A percentile compares a stretch with the other conserved stretches of the same genome.
phyloP scores from a whole-genome alignment of 2,113 vertebrate species.

The Hippocampus comes region DNA sequence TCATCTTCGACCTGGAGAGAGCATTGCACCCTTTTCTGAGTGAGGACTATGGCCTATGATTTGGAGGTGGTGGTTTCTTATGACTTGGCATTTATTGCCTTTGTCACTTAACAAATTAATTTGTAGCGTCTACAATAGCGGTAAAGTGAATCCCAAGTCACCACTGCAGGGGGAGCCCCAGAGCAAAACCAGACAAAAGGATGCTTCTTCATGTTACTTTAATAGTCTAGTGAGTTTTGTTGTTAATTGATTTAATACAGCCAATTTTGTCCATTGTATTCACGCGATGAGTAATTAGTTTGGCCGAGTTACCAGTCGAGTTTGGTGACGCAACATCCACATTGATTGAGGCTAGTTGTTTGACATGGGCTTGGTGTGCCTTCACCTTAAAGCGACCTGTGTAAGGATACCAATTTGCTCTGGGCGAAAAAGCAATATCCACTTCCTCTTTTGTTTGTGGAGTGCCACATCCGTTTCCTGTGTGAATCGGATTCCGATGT shows the following conservation, averaged over 20 bases:
- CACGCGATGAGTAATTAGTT: background rate
- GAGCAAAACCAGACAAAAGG: background rate
- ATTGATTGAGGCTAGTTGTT: background rate
- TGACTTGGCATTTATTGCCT: background rate
- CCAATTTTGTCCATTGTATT: constrained; percentile 1
- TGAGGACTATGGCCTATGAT: no score
- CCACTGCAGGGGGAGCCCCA: background rate
- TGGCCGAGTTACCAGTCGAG: background rate
- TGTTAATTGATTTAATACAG: background rate
- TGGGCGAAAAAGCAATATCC: background rate
- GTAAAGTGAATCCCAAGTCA: background rate
- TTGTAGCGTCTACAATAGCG: background rate
- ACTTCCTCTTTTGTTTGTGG: background rate
- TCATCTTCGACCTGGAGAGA: no score
- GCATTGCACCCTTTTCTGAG: no score
- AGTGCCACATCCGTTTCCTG: background rate
- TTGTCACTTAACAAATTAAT: background rate
- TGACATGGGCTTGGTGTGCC: background rate
- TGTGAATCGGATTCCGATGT: background rate
- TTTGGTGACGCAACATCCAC: background rate
- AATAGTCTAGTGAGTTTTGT: background rate
- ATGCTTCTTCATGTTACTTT: background rate
- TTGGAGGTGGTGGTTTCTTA: background rate
- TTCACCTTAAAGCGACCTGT: background rate
- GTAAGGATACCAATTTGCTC: background rate